These are phyloP conservation scores for Zapus hudsonius DNA, from an alignment of 2,113 vertebrate species.

Conservation along the genomic window DNA sequence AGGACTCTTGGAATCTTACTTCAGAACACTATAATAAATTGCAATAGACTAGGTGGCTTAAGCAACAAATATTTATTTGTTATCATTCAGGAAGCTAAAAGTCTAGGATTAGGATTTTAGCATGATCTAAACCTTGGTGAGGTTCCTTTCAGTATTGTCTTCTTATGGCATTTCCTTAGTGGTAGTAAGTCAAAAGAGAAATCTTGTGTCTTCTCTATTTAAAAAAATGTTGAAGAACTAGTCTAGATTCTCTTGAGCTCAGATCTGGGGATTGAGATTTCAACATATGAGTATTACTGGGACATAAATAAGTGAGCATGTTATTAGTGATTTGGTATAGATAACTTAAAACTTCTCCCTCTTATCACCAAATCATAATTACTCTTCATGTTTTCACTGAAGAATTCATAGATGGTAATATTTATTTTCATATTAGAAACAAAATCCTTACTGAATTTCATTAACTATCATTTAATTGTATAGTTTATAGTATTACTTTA, in stretches of 20 bases:
- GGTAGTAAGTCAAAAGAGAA: background rate
- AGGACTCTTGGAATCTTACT: background rate
- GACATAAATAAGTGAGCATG: background rate
- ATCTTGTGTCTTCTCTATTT: background rate
- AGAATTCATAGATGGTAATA: background rate
- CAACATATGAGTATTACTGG: background rate
- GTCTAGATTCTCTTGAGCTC: background rate
- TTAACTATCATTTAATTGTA: background rate
- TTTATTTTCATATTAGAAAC: slow-evolving; percentile 48
- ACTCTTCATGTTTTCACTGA: slow-evolving; percentile 1
- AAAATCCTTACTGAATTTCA: slow-evolving; percentile 28
- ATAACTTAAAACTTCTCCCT: background rate
- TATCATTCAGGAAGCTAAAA: background rate
- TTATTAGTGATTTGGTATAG: no score
- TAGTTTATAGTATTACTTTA: background rate
- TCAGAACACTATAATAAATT: background rate
- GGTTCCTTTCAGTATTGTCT: background rate
- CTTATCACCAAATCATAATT: background rate
- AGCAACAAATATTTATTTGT: background rate
- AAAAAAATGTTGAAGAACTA: background rate
- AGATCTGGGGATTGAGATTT: background rate
- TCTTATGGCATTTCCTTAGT: background rate
- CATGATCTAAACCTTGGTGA: background rate
- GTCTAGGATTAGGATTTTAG: background rate
- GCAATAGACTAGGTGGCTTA: background rate